A percentile compares a stretch with the other conserved stretches of the same genome.
These are phyloP conservation scores for Ispidina lecontei DNA, from an alignment of 2,797 vertebrate genomes.

Conservation along the genomic window DNA sequence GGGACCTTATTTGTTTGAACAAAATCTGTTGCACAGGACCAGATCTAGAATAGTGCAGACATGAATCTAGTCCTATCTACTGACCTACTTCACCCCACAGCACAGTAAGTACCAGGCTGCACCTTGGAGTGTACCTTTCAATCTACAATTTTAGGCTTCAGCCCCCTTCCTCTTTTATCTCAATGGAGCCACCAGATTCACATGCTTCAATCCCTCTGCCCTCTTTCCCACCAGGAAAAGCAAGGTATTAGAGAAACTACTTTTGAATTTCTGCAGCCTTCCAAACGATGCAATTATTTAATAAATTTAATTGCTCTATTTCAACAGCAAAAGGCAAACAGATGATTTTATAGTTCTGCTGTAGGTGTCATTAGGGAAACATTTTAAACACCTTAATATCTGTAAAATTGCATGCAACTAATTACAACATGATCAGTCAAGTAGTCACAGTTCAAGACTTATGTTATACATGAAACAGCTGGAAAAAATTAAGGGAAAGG, in stretches of 20 bases:
- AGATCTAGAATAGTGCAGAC: not conserved
- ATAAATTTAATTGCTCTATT: not conserved
- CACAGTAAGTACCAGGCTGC: not conserved
- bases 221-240: not conserved
- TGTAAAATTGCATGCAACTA: not conserved
- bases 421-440: not conserved
- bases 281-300: not conserved
- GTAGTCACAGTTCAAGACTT: not conserved
- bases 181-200: not conserved
- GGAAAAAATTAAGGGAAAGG: fast-evolving
- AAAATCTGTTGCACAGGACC: not conserved
- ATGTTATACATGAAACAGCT: not conserved
- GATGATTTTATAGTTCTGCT: not conserved
- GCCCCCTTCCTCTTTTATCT: not conserved
- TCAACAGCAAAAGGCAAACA: not conserved
- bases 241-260: not conserved
- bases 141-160: fast-evolving
- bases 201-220: not conserved
- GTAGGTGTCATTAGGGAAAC: not conserved
- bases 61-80: not conserved
- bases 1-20: not conserved
- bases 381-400: not conserved
- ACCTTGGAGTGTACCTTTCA: not conserved
- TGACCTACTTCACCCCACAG: not conserved
- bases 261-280: not conserved